Conservation (phyloP, 1,140 invertebrate species). For the Elymnias hypermnestra region DNA sequence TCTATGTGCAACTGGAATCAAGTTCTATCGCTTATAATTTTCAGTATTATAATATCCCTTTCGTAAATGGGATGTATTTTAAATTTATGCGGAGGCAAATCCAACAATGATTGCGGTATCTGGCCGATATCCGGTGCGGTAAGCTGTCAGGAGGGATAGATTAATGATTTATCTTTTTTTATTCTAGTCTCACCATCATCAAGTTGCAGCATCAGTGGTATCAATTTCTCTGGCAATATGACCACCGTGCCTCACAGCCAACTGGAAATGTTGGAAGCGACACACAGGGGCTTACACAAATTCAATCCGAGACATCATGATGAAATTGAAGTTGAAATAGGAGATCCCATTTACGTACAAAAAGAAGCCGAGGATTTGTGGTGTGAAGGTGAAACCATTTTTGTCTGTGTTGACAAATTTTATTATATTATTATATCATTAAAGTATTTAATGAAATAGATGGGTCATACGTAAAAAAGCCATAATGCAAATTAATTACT, state of each 20-base stretch:
- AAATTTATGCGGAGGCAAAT: too few species aligned
- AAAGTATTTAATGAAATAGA: too few species aligned
- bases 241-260: conserved; percentile 85
- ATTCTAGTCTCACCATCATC: conserved; percentile 68
- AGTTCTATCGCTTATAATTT: too few species aligned
- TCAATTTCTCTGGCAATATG: conserved; percentile 73
- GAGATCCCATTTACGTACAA: conserved; percentile 97
- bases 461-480: background rate
- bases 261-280: conserved; percentile 93
- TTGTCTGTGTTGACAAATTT: too few species aligned
- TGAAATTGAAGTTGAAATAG: conserved; percentile 97
- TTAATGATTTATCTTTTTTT: background rate
- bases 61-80: too few species aligned
- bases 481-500: background rate
- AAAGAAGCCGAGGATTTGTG: conserved; percentile 97
- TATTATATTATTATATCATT: too few species aligned
- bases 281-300: conserved; percentile 95
- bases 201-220: conserved; percentile 72
- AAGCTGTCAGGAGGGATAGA: too few species aligned
- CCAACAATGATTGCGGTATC: too few species aligned
- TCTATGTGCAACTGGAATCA: too few species aligned
- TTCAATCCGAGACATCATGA: conserved; percentile 96
- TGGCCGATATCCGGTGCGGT: too few species aligned
- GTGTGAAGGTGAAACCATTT: conserved; percentile 88
- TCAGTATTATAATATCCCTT: too few species aligned